Percentiles rank a stretch among this genome's conserved stretches.
phyloP scores from a whole-genome alignment of 92 coral and sea anemone genomes.

The Umimayanthus kanabou region DNA sequence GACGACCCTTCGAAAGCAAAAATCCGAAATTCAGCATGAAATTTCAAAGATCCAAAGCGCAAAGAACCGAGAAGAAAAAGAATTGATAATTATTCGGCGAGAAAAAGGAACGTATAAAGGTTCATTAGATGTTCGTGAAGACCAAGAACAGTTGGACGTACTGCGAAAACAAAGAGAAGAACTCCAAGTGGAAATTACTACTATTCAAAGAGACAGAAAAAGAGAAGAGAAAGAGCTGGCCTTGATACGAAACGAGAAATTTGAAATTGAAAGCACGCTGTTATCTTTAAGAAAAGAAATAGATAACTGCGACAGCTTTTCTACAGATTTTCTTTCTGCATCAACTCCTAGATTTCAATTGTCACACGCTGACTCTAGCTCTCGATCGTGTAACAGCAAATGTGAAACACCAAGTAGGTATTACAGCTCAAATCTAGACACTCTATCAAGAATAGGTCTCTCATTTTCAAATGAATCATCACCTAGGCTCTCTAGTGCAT shows the following conservation, averaged over 20 bases:
- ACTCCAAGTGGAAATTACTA: conserved; percentile 65
- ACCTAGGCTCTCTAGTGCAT: neutral
- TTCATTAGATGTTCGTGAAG: conserved; percentile 23
- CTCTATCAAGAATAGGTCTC: neutral
- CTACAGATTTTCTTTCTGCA: conserved; percentile 18
- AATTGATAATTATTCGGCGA: conserved; percentile 58
- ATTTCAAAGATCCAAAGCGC: conserved; percentile 63
- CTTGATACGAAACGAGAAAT: conserved; percentile 63
- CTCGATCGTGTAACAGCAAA: neutral
- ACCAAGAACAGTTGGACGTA: conserved; percentile 45
- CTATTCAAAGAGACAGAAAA: conserved; percentile 53
- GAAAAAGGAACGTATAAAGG: conserved; percentile 55
- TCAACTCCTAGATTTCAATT: conserved; percentile 19
- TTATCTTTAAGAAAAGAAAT: conserved; percentile 52
- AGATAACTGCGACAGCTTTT: conserved; percentile 31
- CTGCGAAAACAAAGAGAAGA: conserved; percentile 67
- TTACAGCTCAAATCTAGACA: neutral
- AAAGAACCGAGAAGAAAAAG: conserved; percentile 75
- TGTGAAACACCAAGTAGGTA: neutral
- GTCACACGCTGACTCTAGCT: conserved; percentile 15
- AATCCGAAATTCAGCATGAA: conserved; percentile 75
- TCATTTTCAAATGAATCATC: conserved; percentile 27
- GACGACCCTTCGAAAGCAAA: conserved; percentile 60
- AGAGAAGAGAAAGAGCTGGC: conserved; percentile 58
- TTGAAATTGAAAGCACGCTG: conserved; percentile 62